A percentile compares a stretch with the other conserved stretches of the same genome.
Conservation (phyloP, 2,888 invertebrate species). For the Ptychoptera albimana region DNA sequence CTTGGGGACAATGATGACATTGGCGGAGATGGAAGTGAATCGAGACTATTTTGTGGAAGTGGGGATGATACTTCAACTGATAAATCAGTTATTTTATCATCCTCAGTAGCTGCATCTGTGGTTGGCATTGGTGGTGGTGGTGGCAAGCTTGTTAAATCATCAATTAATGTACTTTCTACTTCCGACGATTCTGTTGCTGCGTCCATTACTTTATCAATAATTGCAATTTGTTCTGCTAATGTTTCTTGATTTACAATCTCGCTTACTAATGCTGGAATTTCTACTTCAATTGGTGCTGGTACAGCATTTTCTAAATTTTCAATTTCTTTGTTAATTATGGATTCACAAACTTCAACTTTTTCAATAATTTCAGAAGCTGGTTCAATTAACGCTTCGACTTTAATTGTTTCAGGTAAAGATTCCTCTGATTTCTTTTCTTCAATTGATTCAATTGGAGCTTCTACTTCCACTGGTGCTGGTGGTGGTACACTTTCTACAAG, state of each 20-base stretch:
- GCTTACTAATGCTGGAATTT: not conserved
- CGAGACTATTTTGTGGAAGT: conserved; percentile 8
- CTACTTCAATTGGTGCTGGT: too few relatives aligned
- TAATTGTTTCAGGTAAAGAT: not conserved
- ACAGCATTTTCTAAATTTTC: conserved; percentile 1
- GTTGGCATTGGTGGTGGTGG: conserved; percentile 3
- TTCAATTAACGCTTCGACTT: conserved; percentile 1
- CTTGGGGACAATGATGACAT: conserved; percentile 3
- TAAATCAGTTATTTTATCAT: conserved; percentile 1
- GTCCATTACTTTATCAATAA: not conserved
- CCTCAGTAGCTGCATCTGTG: not conserved
- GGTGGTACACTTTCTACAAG: not conserved
- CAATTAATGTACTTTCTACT: not conserved
- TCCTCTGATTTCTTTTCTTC: not conserved
- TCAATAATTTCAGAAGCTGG: conserved; percentile 5
- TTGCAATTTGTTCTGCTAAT: not conserved
- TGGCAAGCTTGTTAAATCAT: not conserved
- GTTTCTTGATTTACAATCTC: conserved; percentile 1
- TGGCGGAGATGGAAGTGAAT: conserved; percentile 8
- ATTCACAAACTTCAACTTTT: too few relatives aligned
- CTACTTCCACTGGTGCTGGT: not conserved
- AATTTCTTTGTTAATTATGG: not conserved
- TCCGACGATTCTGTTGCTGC: not conserved
- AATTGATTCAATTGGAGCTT: not conserved
- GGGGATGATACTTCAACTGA: conserved; percentile 7